These are phyloP conservation scores for Nothoprocta pentlandii DNA, from an alignment of 2,113 vertebrate species.

Conservation along the genomic window DNA sequence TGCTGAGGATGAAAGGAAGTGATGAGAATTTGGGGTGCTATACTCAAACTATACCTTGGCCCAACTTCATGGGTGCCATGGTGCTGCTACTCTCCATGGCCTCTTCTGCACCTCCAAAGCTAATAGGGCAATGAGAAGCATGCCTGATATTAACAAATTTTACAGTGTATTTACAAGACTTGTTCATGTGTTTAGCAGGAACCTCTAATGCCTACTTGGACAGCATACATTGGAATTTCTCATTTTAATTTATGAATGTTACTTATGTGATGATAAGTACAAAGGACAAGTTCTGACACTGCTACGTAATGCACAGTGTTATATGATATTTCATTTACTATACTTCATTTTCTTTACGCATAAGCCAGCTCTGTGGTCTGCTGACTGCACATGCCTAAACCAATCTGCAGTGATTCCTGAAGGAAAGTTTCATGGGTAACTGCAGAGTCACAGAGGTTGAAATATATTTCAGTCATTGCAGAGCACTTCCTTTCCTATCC, in stretches of 20 bases:
- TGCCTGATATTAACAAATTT: rapidly evolving
- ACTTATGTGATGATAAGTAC: not conserved
- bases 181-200: not conserved
- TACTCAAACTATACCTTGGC: too few relatives aligned
- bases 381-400: not conserved
- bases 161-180: not conserved
- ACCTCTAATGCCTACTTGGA: not conserved
- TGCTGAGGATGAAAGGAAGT: too few relatives aligned
- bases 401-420: not conserved
- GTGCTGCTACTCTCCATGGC: rapidly evolving
- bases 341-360: not conserved
- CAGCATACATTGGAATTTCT: rapidly evolving
- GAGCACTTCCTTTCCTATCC: not conserved
- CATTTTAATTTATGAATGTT: rapidly evolving
- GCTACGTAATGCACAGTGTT: not conserved
- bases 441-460: not conserved
- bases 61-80: rapidly evolving
- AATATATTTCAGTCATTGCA: not conserved
- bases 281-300: not conserved
- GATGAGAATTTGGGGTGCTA: too few relatives aligned
- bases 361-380: not conserved
- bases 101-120: rapidly evolving
- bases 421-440: not conserved
- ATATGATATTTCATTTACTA: not conserved
- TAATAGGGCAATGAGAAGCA: rapidly evolving